Percentiles rank a stretch among this genome's conserved stretches.
Conservation (phyloP, 2,113 vertebrate species). For the Sorex fumeus region DNA sequence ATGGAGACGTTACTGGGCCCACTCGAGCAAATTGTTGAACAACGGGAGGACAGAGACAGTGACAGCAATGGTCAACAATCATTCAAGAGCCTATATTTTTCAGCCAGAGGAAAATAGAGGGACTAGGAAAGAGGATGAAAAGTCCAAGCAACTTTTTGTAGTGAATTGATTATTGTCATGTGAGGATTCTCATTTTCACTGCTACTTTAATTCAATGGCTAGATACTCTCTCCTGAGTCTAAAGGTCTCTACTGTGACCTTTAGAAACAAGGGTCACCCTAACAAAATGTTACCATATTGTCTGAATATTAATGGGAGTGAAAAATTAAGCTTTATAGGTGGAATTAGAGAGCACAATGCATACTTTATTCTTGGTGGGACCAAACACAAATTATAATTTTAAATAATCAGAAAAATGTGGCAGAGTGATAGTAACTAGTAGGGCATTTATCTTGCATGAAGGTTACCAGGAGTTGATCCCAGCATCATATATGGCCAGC, state of each 20-base stretch:
- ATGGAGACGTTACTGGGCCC: too few relatives aligned
- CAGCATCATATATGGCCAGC: too few relatives aligned
- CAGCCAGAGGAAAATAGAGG: background rate
- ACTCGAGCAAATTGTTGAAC: too few relatives aligned
- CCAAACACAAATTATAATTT: conserved; percentile 48
- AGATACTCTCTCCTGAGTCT: background rate
- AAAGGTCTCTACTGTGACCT: background rate
- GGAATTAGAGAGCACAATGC: background rate
- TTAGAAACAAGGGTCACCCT: conserved; percentile 21
- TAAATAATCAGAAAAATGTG: background rate
- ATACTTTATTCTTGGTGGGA: background rate
- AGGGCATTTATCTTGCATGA: too few relatives aligned
- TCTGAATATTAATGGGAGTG: background rate
- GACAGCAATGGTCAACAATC: background rate
- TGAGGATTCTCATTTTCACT: conserved; percentile 1
- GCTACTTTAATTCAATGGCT: background rate
- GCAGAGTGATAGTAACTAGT: too few relatives aligned
- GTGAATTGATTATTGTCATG: background rate
- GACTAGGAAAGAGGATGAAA: background rate
- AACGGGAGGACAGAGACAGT: too few relatives aligned
- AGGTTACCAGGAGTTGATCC: too few relatives aligned
- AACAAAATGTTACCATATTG: background rate
- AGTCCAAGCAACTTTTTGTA: background rate
- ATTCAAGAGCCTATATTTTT: background rate
- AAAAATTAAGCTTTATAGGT: background rate